Conservation (phyloP, 1,140 invertebrate genomes). For the Drosophila ogumai region DNA sequence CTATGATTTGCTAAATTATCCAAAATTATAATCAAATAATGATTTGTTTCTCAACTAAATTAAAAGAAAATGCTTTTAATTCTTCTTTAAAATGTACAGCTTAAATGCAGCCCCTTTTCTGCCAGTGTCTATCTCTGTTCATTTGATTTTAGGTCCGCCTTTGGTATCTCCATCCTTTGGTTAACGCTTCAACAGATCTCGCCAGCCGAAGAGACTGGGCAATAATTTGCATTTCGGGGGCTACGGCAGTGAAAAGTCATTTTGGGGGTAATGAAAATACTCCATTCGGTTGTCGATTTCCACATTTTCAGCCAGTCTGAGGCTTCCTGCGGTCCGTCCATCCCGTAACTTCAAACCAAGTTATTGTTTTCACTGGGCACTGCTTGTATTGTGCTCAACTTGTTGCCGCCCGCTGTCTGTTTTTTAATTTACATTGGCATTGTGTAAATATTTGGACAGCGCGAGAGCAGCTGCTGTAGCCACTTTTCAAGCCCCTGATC, state of each 20-base stretch:
- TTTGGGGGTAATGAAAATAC: conserved; percentile 23
- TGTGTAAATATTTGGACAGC: conserved; percentile 81
- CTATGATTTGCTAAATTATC: not conserved
- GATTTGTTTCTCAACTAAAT: not conserved
- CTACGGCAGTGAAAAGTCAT: conserved; percentile 29
- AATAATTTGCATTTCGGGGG: conserved; percentile 44
- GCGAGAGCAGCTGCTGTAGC: conserved; percentile 50
- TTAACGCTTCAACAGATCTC: conserved; percentile 60
- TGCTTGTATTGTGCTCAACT: conserved; percentile 71
- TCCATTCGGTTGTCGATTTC: conserved; percentile 6
- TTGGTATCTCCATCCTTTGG: conserved; percentile 43
- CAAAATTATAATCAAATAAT: not conserved
- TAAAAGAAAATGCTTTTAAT: no score
- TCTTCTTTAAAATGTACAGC: not conserved
- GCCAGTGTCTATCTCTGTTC: conserved; percentile 17
- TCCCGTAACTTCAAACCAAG: conserved; percentile 6
- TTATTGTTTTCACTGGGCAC: conserved; percentile 39
- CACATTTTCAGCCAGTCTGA: not conserved
- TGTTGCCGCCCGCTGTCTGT: conserved; percentile 77
- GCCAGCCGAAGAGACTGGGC: not conserved
- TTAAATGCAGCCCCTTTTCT: not conserved
- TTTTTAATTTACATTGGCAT: conserved; percentile 83
- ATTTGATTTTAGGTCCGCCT: conserved; percentile 54
- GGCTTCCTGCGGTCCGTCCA: not conserved
- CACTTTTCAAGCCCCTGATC: conserved; percentile 25